phyloP scores from a whole-genome alignment of 64 coral and sea anemone genomes.

The Montipora sp. region DNA sequence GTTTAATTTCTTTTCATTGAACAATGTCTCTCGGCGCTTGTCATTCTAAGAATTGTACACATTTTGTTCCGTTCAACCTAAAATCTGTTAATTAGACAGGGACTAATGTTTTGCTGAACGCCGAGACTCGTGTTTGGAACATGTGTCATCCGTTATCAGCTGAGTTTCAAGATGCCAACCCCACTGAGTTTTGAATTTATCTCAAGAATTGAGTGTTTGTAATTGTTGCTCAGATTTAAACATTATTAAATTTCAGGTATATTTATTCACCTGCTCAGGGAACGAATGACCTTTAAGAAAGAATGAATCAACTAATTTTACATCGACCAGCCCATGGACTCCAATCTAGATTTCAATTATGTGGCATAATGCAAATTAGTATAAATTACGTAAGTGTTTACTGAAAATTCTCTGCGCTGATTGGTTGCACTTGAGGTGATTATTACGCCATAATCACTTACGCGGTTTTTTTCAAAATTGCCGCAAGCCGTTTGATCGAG shows the following conservation, averaged over 20 bases:
- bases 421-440: too few species aligned
- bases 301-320: too few species aligned
- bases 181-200: background rate
- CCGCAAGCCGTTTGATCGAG: too few species aligned
- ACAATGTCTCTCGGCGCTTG: background rate
- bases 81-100: background rate
- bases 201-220: background rate
- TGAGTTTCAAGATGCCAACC: background rate
- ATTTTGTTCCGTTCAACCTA: background rate
- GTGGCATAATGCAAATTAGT: too few species aligned
- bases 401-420: too few species aligned
- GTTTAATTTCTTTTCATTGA: constrained; percentile 12
- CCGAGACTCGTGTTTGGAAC: background rate
- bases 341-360: too few species aligned
- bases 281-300: too few species aligned
- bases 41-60: background rate
- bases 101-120: background rate
- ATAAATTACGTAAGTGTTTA: too few species aligned
- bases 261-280: background rate
- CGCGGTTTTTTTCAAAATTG: too few species aligned
- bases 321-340: too few species aligned
- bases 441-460: too few species aligned
- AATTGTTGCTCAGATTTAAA: background rate
- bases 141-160: background rate
- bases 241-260: background rate